Conservation (phyloP, 2,113 vertebrate genomes). For the Seriola dumerili region DNA sequence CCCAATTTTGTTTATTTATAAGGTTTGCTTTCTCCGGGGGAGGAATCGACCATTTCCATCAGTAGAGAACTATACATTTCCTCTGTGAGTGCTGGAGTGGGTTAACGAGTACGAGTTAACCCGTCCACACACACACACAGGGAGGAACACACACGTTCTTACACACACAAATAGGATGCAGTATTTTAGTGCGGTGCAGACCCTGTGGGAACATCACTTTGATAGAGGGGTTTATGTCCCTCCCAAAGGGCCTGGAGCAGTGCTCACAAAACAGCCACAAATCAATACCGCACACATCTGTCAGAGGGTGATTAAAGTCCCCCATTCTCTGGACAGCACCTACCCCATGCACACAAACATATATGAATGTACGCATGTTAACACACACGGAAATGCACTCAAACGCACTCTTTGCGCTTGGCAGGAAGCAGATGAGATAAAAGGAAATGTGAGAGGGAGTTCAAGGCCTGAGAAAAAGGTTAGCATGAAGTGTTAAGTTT, state of each 20-base stretch:
- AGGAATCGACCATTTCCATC: conserved; percentile 42
- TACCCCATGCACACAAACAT: conserved; percentile 3
- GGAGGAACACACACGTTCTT: background rate
- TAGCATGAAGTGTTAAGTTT: conserved; percentile 32
- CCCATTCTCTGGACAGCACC: conserved; percentile 45
- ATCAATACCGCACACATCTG: conserved; percentile 78
- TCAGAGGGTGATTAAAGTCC: conserved; percentile 71
- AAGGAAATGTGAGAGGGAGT: conserved; percentile 50
- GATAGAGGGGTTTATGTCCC: conserved; percentile 65
- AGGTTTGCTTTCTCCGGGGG: conserved; percentile 27
- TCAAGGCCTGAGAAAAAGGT: conserved; percentile 59
- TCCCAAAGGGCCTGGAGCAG: conserved; percentile 51
- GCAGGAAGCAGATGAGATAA: conserved; percentile 22
- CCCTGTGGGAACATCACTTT: conserved; percentile 62
- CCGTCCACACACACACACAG: conserved; percentile 22
- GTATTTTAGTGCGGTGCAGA: conserved; percentile 13
- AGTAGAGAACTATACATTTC: conserved; percentile 37
- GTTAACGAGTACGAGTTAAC: conserved; percentile 59
- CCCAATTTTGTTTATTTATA: conserved; percentile 52
- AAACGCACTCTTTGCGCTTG: conserved; percentile 22
- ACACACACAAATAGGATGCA: conserved; percentile 30
- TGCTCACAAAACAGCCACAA: conserved; percentile 60
- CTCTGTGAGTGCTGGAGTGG: conserved; percentile 37
- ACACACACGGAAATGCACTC: conserved; percentile 7
- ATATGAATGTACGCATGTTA: conserved; percentile 20